Evolutionary conservation across 1,140 invertebrate species (phyloP).

Genomic region (Drosophila bocqueti): DNA sequence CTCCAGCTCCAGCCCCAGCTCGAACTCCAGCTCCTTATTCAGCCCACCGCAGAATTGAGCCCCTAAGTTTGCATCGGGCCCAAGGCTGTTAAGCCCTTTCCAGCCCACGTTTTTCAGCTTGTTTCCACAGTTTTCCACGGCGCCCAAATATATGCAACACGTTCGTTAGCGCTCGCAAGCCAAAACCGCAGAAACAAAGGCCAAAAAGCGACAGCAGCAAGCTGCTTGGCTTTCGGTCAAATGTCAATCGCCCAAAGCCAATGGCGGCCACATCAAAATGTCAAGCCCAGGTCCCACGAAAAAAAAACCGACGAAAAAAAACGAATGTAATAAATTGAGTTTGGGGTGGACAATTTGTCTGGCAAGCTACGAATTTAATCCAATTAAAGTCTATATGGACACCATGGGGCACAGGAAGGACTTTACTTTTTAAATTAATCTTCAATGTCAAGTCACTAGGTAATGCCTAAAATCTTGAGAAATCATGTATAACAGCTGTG

Average conservation of each 20-base stretch:
- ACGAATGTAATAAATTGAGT: slow-evolving; percentile 9
- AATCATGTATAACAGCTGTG: background rate
- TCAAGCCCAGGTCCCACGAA: slow-evolving; percentile 19
- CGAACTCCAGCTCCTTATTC: background rate
- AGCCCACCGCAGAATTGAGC: slow-evolving; percentile 25
- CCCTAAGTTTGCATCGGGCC: slow-evolving; percentile 21
- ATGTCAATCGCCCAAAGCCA: slow-evolving; percentile 50
- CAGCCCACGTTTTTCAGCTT: slow-evolving; percentile 4
- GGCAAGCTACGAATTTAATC: slow-evolving; percentile 6
- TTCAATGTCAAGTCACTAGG: background rate
- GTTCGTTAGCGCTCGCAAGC: slow-evolving; percentile 21
- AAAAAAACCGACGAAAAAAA: background rate
- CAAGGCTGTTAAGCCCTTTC: slow-evolving; percentile 54
- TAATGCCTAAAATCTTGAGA: background rate
- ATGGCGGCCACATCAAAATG: slow-evolving; percentile 47
- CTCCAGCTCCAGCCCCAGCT: background rate
- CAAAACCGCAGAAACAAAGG: slow-evolving; percentile 35
- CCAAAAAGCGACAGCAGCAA: slow-evolving; percentile 14
- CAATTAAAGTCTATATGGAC: slow-evolving; percentile 18
- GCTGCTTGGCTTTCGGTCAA: slow-evolving; percentile 26
- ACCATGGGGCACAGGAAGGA: slow-evolving; percentile 9
- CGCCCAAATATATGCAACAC: slow-evolving; percentile 58
- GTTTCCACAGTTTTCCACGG: slow-evolving; percentile 14
- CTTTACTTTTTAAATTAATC: background rate
- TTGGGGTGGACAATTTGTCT: slow-evolving; percentile 38